These are phyloP conservation scores for Synergus gifuensis DNA, from an alignment of 2,888 invertebrate genomes.

Conservation along the genomic window DNA sequence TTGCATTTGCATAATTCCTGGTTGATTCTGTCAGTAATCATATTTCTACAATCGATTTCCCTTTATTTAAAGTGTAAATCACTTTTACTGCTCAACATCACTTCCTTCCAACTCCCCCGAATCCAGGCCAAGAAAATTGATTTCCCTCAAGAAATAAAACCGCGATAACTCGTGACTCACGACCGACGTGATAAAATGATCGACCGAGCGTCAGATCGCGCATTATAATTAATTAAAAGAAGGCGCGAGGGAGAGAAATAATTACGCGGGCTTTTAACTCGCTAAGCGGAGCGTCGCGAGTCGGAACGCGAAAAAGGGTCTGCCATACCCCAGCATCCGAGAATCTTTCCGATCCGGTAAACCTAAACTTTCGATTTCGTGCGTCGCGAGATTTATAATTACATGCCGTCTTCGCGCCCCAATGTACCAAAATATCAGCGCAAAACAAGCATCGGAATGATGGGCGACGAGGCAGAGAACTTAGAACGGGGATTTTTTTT, in stretches of 20 bases:
- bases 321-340: not conserved
- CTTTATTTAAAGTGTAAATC: no score
- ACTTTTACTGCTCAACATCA: no score
- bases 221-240: conserved; percentile 33
- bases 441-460: conserved; percentile 7
- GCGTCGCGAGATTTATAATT: conserved; percentile 22
- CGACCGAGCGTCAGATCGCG: conserved; percentile 15
- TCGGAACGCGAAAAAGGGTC: conserved; percentile 6
- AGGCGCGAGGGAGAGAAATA: conserved; percentile 26
- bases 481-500: not conserved
- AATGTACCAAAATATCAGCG: conserved; percentile 20
- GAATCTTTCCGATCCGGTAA: conserved; percentile 5
- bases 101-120: not conserved
- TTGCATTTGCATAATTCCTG: no score
- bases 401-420: conserved; percentile 2
- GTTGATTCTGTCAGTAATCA: no score
- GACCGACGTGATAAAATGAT: conserved; percentile 24
- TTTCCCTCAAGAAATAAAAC: conserved; percentile 2
- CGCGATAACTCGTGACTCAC: conserved; percentile 12
- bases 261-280: conserved; percentile 36
- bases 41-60: no score
- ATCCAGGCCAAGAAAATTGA: not conserved
- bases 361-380: conserved; percentile 22
- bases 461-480: conserved; percentile 22
- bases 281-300: conserved; percentile 35